Conservation (phyloP, 2,797 vertebrate species). For the Lepilemur septentrionalis region DNA sequence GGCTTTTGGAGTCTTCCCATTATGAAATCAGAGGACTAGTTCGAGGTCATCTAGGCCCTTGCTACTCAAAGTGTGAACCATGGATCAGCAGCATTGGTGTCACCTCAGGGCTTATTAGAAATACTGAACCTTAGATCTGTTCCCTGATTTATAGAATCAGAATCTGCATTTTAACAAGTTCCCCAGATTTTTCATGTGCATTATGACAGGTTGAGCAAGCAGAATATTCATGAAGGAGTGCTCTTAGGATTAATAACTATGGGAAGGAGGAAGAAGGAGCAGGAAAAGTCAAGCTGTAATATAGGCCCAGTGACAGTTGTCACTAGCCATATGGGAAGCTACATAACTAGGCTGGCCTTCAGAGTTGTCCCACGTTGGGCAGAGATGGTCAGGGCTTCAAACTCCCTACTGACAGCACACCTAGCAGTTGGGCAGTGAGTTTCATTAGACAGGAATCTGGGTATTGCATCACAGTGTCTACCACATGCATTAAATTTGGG, state of each 20-base stretch:
- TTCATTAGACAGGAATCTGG: neutral
- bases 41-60: neutral
- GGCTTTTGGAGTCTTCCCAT: neutral
- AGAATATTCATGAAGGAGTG: neutral
- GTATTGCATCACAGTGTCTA: neutral
- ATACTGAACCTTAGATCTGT: neutral
- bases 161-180: neutral
- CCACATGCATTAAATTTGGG: rapidly evolving
- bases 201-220: neutral
- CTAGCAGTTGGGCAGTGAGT: too few species aligned
- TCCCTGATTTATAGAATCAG: neutral
- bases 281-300: neutral
- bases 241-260: neutral
- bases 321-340: neutral
- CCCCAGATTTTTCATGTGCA: neutral
- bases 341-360: neutral
- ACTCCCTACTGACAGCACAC: neutral
- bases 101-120: neutral
- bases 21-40: neutral
- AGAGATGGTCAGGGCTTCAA: neutral
- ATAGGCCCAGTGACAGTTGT: neutral
- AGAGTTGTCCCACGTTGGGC: neutral
- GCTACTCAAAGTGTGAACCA: neutral
- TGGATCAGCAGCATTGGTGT: neutral
- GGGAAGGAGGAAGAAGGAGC: neutral